Evolutionary conservation across 2,797 vertebrate species (phyloP), one percentile per base, ranked within the genome.

Genomic region (Spinus pinus): DNA sequence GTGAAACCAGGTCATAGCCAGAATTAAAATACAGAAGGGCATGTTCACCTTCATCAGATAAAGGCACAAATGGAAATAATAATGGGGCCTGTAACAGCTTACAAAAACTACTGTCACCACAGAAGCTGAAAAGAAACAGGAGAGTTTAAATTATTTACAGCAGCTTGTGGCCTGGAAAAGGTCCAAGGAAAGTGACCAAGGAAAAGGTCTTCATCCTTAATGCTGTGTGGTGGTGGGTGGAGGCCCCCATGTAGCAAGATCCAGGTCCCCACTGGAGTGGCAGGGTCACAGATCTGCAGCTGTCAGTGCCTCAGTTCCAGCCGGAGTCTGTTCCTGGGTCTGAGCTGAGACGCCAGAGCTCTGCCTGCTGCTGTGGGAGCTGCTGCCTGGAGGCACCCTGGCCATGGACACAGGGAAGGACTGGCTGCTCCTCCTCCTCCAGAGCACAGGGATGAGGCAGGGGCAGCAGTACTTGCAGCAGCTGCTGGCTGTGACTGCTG

Each of bases 371-470:
- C 20, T 41, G 50, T 25, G 73, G 64, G 86, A 80, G 80, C 44
- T 78, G 73, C 16, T 47, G 33, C 51, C 73, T 73, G 82, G 70
- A 86, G 66, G 39, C 77, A 66, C 27, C 25, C 70, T 66, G 70
- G 61, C 9, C 1, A 42, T 2, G 2, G 18, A 12, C 70, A 74
- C 70, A 22, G 3, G 60, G 31, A 41, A 57, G 31, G 9, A 53
- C 44, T 15, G 37, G 58, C 83, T 95, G 74, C 62, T 82, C 12
- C 61, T 88, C 67, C 44, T 88, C 54, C 72, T 81, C 2, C 56
- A 31, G 82, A 69, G 47, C 71, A 49, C 67, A 60, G 69, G 37
- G 16, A 66, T 25, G 37, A 72, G 62, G 49, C 14, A 75, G 74
- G 58, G 58, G 37, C 51, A 50, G 83, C 39, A 66, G 65, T 30